Evolutionary conservation across 2,113 vertebrate species (phyloP).

Genomic region (Trematomus loennbergii): DNA sequence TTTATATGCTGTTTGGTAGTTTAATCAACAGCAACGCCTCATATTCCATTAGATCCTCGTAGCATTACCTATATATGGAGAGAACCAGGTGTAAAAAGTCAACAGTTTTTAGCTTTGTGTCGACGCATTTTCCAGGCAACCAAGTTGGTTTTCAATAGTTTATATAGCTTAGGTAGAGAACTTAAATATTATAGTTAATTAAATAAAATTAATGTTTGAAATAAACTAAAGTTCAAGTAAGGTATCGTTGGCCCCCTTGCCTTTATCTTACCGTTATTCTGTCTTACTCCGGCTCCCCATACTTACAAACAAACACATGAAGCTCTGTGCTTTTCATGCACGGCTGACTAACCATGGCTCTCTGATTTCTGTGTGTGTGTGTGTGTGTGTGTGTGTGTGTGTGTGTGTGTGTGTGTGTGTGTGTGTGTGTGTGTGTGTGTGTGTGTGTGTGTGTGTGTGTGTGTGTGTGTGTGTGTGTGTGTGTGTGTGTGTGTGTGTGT

Average conservation of each 20-base stretch:
- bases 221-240: not conserved
- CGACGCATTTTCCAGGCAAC: too few species aligned
- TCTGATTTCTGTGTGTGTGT: constrained; percentile 60
- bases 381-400: constrained; percentile 14
- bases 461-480: constrained; percentile 11
- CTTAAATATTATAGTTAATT: not conserved
- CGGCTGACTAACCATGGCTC: constrained; percentile 58
- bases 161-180: not conserved
- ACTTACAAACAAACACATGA: constrained; percentile 30
- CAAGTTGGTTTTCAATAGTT: too few species aligned
- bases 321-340: constrained; percentile 57
- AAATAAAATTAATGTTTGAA: not conserved
- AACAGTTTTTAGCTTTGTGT: too few species aligned
- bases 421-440: constrained; percentile 9
- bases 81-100: not conserved
- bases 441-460: constrained; percentile 28
- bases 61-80: not conserved
- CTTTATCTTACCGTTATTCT: constrained; percentile 14
- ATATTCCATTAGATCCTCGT: not conserved
- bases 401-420: not conserved
- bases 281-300: not conserved
- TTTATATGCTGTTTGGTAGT: not conserved
- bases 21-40: not conserved
- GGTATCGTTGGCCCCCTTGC: not conserved
- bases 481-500: constrained; percentile 28